These are phyloP conservation scores for Noctuana brunneofusca DNA, from an alignment of 2,888 invertebrate genomes.

Conservation along the genomic window DNA sequence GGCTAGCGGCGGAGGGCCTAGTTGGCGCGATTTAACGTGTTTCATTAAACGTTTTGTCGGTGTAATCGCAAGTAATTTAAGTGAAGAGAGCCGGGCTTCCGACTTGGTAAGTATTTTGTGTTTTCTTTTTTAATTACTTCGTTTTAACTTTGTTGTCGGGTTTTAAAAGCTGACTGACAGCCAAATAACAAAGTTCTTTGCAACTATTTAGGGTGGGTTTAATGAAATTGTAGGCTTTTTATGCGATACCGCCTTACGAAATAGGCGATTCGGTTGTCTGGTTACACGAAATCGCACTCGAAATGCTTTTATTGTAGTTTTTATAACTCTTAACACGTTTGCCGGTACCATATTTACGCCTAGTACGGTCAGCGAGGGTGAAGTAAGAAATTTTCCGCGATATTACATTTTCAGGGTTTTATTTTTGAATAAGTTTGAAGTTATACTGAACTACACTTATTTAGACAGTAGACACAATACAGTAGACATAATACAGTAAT, in stretches of 20 bases:
- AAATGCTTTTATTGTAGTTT: conserved; percentile 40
- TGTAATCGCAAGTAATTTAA: conserved; percentile 83
- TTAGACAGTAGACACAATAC: too few relatives aligned
- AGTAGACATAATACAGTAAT: too few relatives aligned
- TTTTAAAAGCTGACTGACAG: conserved; percentile 82
- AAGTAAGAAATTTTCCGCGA: neutral
- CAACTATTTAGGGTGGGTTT: conserved; percentile 77
- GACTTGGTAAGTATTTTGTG: conserved; percentile 83
- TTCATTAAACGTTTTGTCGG: conserved; percentile 83
- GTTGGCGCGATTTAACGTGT: conserved; percentile 80
- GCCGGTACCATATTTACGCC: conserved; percentile 26
- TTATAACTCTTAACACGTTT: conserved; percentile 39
- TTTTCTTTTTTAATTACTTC: conserved; percentile 83
- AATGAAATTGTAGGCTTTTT: conserved; percentile 75
- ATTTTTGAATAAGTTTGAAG: neutral
- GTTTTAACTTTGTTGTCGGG: conserved; percentile 81
- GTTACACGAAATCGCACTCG: conserved; percentile 44
- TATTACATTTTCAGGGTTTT: neutral
- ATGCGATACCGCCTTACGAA: conserved; percentile 59
- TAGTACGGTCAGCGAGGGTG: conserved; percentile 17
- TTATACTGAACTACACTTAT: neutral
- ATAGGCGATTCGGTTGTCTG: conserved; percentile 54
- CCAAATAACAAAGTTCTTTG: conserved; percentile 79
- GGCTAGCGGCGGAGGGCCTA: conserved; percentile 66
- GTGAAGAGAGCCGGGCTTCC: conserved; percentile 81